Conservation (phyloP, 2,113 vertebrate genomes). For the Etheostoma spectabile region DNA sequence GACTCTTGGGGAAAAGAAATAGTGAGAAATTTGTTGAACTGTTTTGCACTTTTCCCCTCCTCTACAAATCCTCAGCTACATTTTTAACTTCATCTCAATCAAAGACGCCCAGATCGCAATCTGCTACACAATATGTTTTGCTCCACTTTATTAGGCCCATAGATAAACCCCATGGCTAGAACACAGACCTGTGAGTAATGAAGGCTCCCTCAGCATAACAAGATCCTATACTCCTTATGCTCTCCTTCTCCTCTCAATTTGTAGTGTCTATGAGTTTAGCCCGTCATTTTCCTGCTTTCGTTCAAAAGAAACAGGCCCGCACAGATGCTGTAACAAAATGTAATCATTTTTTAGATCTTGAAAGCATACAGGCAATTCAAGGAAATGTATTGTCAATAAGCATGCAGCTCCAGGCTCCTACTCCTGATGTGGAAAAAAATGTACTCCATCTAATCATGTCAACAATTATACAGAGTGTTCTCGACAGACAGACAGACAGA, state of each 20-base stretch:
- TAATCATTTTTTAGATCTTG: slow-evolving; percentile 45
- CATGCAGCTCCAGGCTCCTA: slow-evolving; percentile 17
- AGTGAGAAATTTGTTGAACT: slow-evolving; percentile 65
- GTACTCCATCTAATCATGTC: background rate
- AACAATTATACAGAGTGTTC: slow-evolving; percentile 17
- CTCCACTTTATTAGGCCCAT: slow-evolving; percentile 81
- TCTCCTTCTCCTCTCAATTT: slow-evolving; percentile 57
- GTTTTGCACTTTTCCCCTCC: slow-evolving; percentile 30
- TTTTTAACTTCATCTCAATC: slow-evolving; percentile 79
- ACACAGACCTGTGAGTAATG: slow-evolving; percentile 74
- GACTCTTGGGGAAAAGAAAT: slow-evolving; percentile 45
- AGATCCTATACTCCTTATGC: slow-evolving; percentile 68
- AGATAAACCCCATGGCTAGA: slow-evolving; percentile 79
- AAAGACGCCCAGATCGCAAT: slow-evolving; percentile 81
- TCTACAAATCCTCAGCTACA: slow-evolving; percentile 63
- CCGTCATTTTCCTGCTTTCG: slow-evolving; percentile 53
- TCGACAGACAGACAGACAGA: too few species aligned
- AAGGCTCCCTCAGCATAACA: slow-evolving; percentile 70
- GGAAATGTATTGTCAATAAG: slow-evolving; percentile 11
- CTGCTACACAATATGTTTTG: slow-evolving; percentile 83
- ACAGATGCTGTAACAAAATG: slow-evolving; percentile 48
- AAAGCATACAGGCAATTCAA: slow-evolving; percentile 47
- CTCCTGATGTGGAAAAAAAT: slow-evolving; percentile 1
- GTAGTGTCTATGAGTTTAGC: slow-evolving; percentile 40
- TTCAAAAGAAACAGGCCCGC: slow-evolving; percentile 9